Percentiles rank a stretch among this genome's conserved stretches.
Conservation (phyloP, 2,113 vertebrate species). For the Serilophus lunatus region DNA sequence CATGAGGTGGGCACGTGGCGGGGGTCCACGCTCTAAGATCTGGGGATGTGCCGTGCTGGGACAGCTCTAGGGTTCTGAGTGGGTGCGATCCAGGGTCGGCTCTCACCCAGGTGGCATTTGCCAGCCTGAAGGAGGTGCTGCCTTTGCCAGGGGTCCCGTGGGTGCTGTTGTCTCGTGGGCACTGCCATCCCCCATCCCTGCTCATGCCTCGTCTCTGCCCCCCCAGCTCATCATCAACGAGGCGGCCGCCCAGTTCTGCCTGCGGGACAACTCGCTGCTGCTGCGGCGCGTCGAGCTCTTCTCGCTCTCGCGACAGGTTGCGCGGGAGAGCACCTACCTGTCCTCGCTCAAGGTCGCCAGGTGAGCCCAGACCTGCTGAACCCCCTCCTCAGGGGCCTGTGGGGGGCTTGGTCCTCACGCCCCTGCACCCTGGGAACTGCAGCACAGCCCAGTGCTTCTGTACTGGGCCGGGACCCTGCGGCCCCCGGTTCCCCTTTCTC, state of each 20-base stretch:
- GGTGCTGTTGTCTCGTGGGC: not conserved
- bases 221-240: conserved; percentile 93
- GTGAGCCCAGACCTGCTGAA: conserved; percentile 66
- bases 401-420: not conserved
- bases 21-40: not conserved
- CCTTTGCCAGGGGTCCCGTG: not conserved
- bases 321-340: conserved; percentile 92
- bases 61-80: not conserved
- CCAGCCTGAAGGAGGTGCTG: not conserved
- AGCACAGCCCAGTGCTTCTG: fast-evolving
- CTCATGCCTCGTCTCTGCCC: not conserved
- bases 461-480: fast-evolving
- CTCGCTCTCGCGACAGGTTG: conserved; percentile 91
- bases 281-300: conserved; percentile 93
- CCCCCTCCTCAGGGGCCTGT: fast-evolving
- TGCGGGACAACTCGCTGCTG: conserved; percentile 90
- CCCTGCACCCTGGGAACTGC: fast-evolving
- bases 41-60: not conserved
- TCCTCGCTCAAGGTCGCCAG: conserved; percentile 89
- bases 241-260: conserved; percentile 94
- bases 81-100: not conserved
- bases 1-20: conserved; percentile 81
- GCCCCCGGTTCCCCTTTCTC: not conserved
- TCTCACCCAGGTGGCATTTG: not conserved
- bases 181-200: fast-evolving